These are phyloP conservation scores for Drosophila pseudotalamancana DNA, from an alignment of 2,888 invertebrate species.

Conservation along the genomic window DNA sequence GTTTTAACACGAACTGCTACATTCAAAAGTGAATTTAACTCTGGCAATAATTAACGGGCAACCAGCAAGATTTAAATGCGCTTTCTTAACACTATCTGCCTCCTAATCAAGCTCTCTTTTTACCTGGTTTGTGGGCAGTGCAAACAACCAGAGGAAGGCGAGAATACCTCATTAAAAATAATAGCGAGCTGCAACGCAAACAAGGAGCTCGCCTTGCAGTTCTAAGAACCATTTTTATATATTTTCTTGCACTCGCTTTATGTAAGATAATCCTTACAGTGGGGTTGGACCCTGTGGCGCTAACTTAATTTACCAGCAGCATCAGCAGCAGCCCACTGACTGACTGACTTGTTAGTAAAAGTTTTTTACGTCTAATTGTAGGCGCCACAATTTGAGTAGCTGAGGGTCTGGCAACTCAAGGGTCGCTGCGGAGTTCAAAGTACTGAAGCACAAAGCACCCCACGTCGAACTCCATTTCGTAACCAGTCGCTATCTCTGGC, in stretches of 20 bases:
- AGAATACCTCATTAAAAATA: constrained; percentile 68
- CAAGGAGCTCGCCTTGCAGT: constrained; percentile 59
- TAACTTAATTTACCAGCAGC: constrained; percentile 67
- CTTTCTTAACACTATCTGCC: constrained; percentile 16
- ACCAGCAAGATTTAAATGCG: constrained; percentile 34
- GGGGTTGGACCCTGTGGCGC: constrained; percentile 37
- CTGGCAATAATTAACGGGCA: constrained; percentile 62
- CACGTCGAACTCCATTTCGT: too few species aligned
- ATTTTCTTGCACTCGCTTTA: constrained; percentile 51
- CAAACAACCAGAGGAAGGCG: constrained; percentile 1
- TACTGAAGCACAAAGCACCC: background rate
- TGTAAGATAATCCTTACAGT: constrained; percentile 34
- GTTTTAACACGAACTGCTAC: background rate
- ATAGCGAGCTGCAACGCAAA: constrained; percentile 46
- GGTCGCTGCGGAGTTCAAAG: constrained; percentile 36
- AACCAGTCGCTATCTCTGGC: constrained; percentile 4
- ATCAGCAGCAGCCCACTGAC: constrained; percentile 40
- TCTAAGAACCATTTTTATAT: constrained; percentile 52
- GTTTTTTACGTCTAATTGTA: constrained; percentile 69
- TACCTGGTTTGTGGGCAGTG: constrained; percentile 9
- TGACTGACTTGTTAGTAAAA: constrained; percentile 58
- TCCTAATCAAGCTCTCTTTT: constrained; percentile 59
- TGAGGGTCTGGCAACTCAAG: constrained; percentile 13
- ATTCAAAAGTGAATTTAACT: constrained; percentile 55
- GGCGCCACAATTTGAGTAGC: constrained; percentile 65